Evolutionary conservation across 2,888 invertebrate species (phyloP).

Genomic region (Chrysolina americana): DNA sequence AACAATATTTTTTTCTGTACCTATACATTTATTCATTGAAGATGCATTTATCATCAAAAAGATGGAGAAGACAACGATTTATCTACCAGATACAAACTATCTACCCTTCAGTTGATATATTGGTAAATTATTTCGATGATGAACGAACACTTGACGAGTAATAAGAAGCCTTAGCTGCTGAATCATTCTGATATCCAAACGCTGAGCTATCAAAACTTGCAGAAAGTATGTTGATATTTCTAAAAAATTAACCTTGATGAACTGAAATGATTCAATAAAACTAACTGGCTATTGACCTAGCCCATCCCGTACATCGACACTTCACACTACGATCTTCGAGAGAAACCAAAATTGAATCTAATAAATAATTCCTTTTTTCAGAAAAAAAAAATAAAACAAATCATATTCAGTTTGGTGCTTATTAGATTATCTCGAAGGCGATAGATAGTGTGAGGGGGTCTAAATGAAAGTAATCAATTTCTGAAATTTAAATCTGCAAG

Average conservation of each 20-base stretch:
- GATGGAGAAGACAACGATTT: conserved; percentile 64
- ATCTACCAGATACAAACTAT: conserved; percentile 74
- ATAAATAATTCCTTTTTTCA: no score
- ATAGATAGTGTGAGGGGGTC: no score
- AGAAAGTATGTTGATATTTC: conserved; percentile 73
- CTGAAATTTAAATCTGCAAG: no score
- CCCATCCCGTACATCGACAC: neutral
- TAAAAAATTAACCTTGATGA: no score
- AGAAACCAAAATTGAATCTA: no score
- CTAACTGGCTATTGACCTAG: no score
- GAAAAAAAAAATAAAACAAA: no score
- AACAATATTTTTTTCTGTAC: neutral
- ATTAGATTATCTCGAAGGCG: no score
- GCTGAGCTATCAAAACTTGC: conserved; percentile 91
- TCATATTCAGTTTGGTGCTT: no score
- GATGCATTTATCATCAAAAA: conserved; percentile 57
- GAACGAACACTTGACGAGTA: conserved; percentile 96
- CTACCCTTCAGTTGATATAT: conserved; percentile 96
- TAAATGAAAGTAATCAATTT: no score
- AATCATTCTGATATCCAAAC: conserved; percentile 86
- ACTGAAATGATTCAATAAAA: no score
- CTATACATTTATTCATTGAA: neutral
- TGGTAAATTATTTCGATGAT: conserved; percentile 98
- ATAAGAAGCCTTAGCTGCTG: conserved; percentile 95
- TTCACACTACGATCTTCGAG: no score